Conservation (phyloP, 2,113 vertebrate species). For the Aptenodytes patagonicus region DNA sequence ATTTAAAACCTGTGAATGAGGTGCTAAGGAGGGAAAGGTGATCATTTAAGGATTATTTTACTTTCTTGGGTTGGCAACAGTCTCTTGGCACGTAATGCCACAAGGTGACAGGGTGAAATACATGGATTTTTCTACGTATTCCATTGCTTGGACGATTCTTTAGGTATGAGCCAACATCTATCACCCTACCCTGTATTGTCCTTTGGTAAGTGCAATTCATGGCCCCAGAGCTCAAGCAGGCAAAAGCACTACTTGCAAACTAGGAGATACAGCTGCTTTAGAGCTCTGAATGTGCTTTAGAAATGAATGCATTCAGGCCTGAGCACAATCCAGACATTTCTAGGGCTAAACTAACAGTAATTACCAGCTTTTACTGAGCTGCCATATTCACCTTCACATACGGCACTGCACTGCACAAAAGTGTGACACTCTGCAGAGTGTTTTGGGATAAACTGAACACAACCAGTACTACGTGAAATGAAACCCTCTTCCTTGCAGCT, state of each 20-base stretch:
- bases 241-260: neutral
- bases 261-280: neutral
- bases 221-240: neutral
- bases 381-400: neutral
- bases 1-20: neutral
- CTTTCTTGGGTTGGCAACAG: neutral
- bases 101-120: neutral
- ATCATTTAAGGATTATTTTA: neutral
- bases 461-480: neutral
- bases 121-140: neutral
- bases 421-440: neutral
- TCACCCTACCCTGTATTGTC: neutral
- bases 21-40: neutral
- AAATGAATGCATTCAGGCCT: neutral
- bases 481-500: neutral
- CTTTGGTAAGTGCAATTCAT: neutral
- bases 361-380: neutral
- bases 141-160: neutral
- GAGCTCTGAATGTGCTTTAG: neutral
- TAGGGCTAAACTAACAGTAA: neutral
- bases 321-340: neutral
- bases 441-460: neutral
- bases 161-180: neutral
- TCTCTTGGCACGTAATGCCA: neutral
- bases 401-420: accelerated